phyloP scores from a whole-genome alignment of 2,888 invertebrate genomes.

The Oscheius sp. region DNA sequence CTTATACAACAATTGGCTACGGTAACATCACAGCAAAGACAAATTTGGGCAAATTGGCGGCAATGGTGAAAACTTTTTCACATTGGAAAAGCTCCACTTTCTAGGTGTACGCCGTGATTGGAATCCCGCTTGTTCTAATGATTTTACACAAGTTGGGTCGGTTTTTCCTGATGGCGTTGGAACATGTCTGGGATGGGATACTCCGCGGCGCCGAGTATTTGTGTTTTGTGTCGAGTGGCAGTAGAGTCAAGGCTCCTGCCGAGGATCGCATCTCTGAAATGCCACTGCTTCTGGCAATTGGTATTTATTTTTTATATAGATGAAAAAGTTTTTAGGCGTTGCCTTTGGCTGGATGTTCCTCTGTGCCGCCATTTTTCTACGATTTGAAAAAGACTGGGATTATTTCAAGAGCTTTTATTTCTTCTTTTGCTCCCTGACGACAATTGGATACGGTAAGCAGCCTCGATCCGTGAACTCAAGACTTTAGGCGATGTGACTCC shows the following conservation, averaged over 20 bases:
- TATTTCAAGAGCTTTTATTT: conserved; percentile 73
- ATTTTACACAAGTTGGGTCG: conserved; percentile 71
- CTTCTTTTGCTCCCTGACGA: conserved; percentile 72
- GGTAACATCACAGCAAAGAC: conserved; percentile 71
- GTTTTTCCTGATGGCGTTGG: conserved; percentile 65
- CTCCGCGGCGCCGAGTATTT: conserved; percentile 48
- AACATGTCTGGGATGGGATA: conserved; percentile 63
- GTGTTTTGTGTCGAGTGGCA: conserved; percentile 57
- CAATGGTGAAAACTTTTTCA: conserved; percentile 56
- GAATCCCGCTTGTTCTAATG: conserved; percentile 72
- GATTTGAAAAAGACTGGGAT: conserved; percentile 72
- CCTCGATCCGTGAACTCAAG: conserved; percentile 38
- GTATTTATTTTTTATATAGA: too few species aligned
- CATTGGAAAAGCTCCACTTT: not conserved
- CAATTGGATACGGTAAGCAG: conserved; percentile 70
- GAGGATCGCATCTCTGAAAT: conserved; percentile 60
- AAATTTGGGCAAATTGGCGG: conserved; percentile 68
- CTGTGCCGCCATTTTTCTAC: conserved; percentile 72
- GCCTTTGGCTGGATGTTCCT: conserved; percentile 72
- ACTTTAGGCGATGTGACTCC: conserved; percentile 70
- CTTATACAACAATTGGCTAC: conserved; percentile 72
- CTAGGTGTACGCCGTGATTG: conserved; percentile 69
- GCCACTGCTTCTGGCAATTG: conserved; percentile 69
- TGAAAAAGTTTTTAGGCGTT: conserved; percentile 48
- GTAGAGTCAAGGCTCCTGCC: conserved; percentile 41